These are phyloP conservation scores for Tetragnatha montana DNA, from an alignment of 2,888 invertebrate species.

Conservation along the genomic window DNA sequence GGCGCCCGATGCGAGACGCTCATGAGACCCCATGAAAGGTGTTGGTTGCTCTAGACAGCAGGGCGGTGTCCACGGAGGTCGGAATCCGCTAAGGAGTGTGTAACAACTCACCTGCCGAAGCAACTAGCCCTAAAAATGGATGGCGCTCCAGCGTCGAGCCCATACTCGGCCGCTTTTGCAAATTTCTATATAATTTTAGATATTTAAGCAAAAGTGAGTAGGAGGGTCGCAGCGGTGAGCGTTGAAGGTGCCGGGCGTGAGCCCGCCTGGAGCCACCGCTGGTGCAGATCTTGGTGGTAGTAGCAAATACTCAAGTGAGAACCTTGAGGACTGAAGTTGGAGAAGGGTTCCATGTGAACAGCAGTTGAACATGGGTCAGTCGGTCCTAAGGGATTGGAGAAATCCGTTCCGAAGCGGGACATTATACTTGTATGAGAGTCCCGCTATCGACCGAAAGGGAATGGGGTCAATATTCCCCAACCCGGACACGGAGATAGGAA, in stretches of 20 bases:
- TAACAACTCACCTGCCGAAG: too few relatives aligned
- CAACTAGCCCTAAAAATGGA: too few relatives aligned
- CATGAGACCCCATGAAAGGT: too few relatives aligned
- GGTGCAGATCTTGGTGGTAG: slow-evolving; percentile 32
- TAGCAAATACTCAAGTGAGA: slow-evolving; percentile 78
- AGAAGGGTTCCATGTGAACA: slow-evolving; percentile 81
- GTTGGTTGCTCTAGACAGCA: too few relatives aligned
- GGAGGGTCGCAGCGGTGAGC: slow-evolving; percentile 2
- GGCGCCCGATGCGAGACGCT: too few relatives aligned
- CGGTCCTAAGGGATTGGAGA: slow-evolving; percentile 75
- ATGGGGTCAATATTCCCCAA: slow-evolving; percentile 77
- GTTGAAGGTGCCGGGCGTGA: slow-evolving; percentile 6
- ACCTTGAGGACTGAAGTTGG: slow-evolving; percentile 77
- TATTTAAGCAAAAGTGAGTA: too few relatives aligned
- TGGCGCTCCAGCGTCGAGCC: too few relatives aligned
- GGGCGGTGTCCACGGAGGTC: too few relatives aligned
- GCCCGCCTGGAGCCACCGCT: slow-evolving; percentile 6
- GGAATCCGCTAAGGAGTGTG: too few relatives aligned
- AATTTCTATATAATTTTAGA: too few relatives aligned
- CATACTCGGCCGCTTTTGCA: too few relatives aligned
- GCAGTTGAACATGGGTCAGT: slow-evolving; percentile 77
- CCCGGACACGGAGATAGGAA: not conserved
- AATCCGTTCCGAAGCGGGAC: slow-evolving; percentile 73
- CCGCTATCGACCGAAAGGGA: slow-evolving; percentile 77
- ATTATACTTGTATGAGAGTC: too few relatives aligned